phyloP scores from a whole-genome alignment of 2,797 vertebrate genomes.

The Discoglossus pictus region DNA sequence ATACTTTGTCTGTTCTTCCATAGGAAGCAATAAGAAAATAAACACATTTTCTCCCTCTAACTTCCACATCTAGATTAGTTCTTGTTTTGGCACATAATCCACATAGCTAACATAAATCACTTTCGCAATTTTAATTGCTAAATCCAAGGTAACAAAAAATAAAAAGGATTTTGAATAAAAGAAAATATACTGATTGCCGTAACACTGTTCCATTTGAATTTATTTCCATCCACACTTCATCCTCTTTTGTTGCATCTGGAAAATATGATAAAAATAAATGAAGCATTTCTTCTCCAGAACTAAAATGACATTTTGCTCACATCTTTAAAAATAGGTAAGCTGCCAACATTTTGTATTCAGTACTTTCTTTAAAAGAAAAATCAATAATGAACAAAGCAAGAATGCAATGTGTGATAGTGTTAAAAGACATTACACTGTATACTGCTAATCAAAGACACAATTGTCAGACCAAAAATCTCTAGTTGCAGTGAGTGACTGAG shows the following conservation, averaged over 20 bases:
- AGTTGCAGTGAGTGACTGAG: slow-evolving; percentile 53
- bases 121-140: slow-evolving; percentile 14
- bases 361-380: slow-evolving; percentile 16
- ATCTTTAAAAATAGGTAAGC: too few relatives aligned
- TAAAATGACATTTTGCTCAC: too few relatives aligned
- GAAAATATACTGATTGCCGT: slow-evolving; percentile 10
- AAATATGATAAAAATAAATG: slow-evolving; percentile 4
- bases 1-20: slow-evolving; percentile 36
- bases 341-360: too few relatives aligned
- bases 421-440: slow-evolving; percentile 53
- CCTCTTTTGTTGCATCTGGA: slow-evolving; percentile 70
- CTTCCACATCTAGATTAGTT: too few relatives aligned
- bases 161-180: slow-evolving; percentile 39
- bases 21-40: slow-evolving; percentile 54
- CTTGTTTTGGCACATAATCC: too few relatives aligned
- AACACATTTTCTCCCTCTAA: too few relatives aligned
- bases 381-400: slow-evolving; percentile 21
- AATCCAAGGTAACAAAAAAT: slow-evolving; percentile 30
- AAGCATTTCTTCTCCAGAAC: too few relatives aligned
- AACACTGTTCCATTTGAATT: slow-evolving; percentile 59
- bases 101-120: not conserved
- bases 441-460: slow-evolving; percentile 54
- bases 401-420: too few relatives aligned
- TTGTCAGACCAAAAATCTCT: slow-evolving; percentile 51
- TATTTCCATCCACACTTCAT: slow-evolving; percentile 59